Base-by-base conservation (phyloP, 2,888 invertebrate genomes). In the Himalopsyche anomala region DNA sequence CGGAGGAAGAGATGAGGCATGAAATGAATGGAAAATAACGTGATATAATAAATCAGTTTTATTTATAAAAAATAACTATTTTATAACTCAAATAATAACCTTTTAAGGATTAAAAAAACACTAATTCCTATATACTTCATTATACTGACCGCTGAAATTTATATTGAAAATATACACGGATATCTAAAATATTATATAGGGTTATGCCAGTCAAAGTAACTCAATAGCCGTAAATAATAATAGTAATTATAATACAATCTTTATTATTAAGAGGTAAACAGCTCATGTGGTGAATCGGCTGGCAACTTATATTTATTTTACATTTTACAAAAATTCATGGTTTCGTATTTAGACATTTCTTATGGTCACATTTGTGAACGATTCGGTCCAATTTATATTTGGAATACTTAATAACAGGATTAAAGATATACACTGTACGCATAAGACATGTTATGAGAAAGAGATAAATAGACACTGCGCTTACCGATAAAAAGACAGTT, bases 61-160 rank as follows among this genome's bases (percentile, higher is more conserved):
- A 74, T 74, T 74, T 74, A 74, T 74, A 74, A 74, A 74, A 74
- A 74, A 74, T 74, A 74, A 74, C 74, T 74, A 74, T 74, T 74
- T 74, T 36, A 74, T 74, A 74, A 74, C 74, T 74, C 74, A 74
- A 74, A 74, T 74, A 74, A 74, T 74, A 74, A 74, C 19, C 74
- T 74, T 74, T 74, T 74, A 74, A 38, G 74, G 38, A 38, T 74
- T 12, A 74, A 74, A 74, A 74, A 74, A 74, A 74, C 74, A 74
- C 74, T 74, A 74, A 74, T 28, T 62, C 62, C 62, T 62, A 62
- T 62, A 62, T 62, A 62, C 19, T 62, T 74, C 19, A 74, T 74
- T 74, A 74, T 74, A 74, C 74, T 74, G 74, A 74, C 74, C 74
- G 12, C 38, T 74, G 74, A 74, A 74, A 36, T 74, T 74, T 74